These are phyloP conservation scores for Poecilia picta DNA, from an alignment of 2,797 vertebrate species.

Conservation along the genomic window DNA sequence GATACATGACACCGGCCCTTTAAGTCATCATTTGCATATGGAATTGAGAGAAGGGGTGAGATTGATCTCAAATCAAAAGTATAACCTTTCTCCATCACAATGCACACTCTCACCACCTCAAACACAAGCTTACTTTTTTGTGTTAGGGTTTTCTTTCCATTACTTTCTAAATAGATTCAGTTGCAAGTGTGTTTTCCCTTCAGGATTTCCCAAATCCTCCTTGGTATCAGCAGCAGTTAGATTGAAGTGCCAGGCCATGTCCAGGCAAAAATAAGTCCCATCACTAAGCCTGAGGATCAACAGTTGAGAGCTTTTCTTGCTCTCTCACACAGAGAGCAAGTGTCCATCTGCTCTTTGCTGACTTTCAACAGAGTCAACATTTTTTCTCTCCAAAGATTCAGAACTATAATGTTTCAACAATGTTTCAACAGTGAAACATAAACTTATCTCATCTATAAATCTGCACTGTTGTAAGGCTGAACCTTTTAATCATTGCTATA, in stretches of 20 bases:
- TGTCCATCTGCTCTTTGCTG: constrained; percentile 45
- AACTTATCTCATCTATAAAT: background rate
- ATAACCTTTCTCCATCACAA: background rate
- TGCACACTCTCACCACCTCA: background rate
- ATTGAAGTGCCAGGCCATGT: constrained; percentile 64
- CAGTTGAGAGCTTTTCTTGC: constrained; percentile 38
- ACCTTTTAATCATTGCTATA: background rate
- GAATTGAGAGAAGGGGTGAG: background rate
- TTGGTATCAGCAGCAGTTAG: constrained; percentile 30
- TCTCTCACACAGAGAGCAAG: constrained; percentile 21
- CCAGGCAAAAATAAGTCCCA: constrained; percentile 39
- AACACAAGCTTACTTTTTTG: background rate
- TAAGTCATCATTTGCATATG: background rate
- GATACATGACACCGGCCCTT: background rate
- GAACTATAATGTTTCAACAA: constrained; percentile 20
- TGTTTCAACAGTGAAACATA: no score
- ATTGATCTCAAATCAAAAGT: background rate
- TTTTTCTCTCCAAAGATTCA: constrained; percentile 30
- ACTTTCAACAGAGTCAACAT: background rate
- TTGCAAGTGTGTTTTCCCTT: constrained; percentile 18
- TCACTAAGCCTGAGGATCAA: constrained; percentile 27
- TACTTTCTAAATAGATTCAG: constrained; percentile 5
- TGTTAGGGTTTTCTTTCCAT: background rate
- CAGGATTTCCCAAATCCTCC: constrained; percentile 16
- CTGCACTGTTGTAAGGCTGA: background rate